Evolutionary conservation across 2,113 vertebrate genomes (phyloP), one percentile per base, ranked within the genome.

Genomic region (Indri indri): DNA sequence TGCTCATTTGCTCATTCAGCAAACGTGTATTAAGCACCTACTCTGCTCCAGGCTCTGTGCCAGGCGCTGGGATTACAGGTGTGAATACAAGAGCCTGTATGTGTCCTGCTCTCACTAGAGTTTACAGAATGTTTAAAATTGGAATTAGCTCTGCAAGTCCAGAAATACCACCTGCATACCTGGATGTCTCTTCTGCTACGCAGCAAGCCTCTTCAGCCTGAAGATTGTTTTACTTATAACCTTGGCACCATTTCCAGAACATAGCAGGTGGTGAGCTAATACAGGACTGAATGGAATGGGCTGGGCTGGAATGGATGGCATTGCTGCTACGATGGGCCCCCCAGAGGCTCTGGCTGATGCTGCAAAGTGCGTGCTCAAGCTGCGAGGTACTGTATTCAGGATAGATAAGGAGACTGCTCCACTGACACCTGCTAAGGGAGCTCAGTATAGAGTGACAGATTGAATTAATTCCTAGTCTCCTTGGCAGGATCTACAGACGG

Each of bases 381-480:
- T 37, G 25, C 84, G 81, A 94, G 89, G 50, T 20, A 22, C 83
- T 73, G 74, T 25, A 57, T 42, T 94, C 6, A 0, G 91, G 70
- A 73, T 23, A 90, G 94, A 96, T 2, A 27, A 90, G 88, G 77
- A 88, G 88, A 82, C 88, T 0, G 4, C 11, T 70, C n/a, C 20
- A 18, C 82, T 45, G 73, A 91, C 94, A 96, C 95, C 96, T 97
- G 84, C 92, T 96, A 54, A 89, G 76, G 95, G 61, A 90, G 73
- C 94, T 97, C 97, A 83, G n/a, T 52, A 30, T 27, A 66, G 77
- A 97, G 87, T 92, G 96, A 92, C 92, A 89, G 94, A 82, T 18
- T 88, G 92, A 91, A 96, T 96, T 89, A 83, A 97, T 96, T 96
- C 90, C 90, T 88, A 73, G 92, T 83, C 91, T 96, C 88, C 91